phyloP scores from a whole-genome alignment of 2,888 invertebrate genomes.

The Metalampra italica region DNA sequence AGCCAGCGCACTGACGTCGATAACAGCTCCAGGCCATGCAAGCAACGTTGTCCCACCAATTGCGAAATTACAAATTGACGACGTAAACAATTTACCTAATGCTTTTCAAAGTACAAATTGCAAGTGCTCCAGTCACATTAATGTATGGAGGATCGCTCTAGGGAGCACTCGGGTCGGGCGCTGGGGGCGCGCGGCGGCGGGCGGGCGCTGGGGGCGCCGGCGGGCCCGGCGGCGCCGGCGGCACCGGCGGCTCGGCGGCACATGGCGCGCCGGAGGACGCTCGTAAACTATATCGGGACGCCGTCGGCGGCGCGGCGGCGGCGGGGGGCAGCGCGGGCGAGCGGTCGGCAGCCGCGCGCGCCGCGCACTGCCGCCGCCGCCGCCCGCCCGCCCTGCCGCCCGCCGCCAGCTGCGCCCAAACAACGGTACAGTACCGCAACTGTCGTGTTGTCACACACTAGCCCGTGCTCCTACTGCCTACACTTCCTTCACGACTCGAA shows the following conservation, averaged over 20 bases:
- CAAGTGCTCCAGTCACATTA: no score
- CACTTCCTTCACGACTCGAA: constrained; percentile 13
- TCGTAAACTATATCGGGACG: not conserved
- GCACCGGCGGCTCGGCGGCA: constrained; percentile 6
- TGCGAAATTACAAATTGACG: no score
- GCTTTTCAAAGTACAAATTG: no score
- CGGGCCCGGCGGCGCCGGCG: not conserved
- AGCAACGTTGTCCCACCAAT: no score
- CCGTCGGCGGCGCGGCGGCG: constrained; percentile 13
- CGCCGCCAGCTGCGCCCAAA: constrained; percentile 10
- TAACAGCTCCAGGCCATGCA: no score
- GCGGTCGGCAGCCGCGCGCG: constrained; percentile 57
- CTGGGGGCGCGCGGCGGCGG: constrained; percentile 21
- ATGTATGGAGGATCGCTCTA: no score
- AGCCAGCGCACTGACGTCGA: no score
- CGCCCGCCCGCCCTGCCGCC: constrained; percentile 17
- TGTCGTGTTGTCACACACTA: no score
- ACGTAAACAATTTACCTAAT: no score
- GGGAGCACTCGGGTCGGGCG: not conserved
- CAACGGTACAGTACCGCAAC: no score
- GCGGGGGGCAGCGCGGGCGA: constrained; percentile 22
- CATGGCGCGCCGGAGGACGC: constrained; percentile 15
- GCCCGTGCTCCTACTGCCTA: no score
- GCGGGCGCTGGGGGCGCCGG: constrained; percentile 20
- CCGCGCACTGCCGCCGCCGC: constrained; percentile 54